Conservation (phyloP, 2,888 invertebrate species). For the Phytoseiulus persimilis region DNA sequence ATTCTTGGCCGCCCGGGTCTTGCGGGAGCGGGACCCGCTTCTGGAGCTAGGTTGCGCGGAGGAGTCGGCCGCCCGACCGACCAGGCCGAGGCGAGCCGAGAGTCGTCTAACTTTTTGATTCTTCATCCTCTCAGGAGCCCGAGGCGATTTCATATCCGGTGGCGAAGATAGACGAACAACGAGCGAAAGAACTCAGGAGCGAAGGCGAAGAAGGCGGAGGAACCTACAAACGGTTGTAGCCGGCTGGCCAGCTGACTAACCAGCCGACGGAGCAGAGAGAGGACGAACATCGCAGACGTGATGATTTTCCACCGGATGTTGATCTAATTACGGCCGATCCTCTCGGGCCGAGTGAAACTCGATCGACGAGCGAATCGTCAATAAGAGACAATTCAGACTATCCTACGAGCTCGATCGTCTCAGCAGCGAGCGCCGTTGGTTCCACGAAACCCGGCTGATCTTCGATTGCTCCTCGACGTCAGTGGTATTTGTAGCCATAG, state of each 20-base stretch:
- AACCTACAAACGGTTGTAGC: too few relatives aligned
- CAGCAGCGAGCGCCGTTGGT: not conserved
- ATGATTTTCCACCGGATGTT: not conserved
- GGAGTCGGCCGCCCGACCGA: not conserved
- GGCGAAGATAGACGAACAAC: not conserved
- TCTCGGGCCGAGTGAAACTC: not conserved
- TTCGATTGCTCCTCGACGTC: not conserved
- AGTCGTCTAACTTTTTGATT: conserved; percentile 5
- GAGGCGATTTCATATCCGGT: not conserved
- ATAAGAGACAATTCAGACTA: not conserved
- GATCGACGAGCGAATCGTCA: not conserved
- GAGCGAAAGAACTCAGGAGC: not conserved
- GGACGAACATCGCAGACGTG: not conserved
- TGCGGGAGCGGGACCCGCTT: not conserved
- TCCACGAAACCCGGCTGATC: not conserved
- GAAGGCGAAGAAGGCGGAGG: not conserved
- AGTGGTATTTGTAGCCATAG: not conserved
- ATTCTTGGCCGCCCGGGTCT: not conserved
- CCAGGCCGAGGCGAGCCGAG: not conserved
- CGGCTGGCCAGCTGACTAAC: too few relatives aligned
- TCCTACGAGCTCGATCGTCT: not conserved
- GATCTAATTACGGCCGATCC: not conserved
- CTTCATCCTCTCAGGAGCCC: not conserved
- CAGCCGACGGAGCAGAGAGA: not conserved
- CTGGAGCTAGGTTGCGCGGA: not conserved